A percentile compares a stretch with the other conserved stretches of the same genome.
These are phyloP conservation scores for Drosophila subsilvestris DNA, from an alignment of 2,888 invertebrate species.

Conservation along the genomic window DNA sequence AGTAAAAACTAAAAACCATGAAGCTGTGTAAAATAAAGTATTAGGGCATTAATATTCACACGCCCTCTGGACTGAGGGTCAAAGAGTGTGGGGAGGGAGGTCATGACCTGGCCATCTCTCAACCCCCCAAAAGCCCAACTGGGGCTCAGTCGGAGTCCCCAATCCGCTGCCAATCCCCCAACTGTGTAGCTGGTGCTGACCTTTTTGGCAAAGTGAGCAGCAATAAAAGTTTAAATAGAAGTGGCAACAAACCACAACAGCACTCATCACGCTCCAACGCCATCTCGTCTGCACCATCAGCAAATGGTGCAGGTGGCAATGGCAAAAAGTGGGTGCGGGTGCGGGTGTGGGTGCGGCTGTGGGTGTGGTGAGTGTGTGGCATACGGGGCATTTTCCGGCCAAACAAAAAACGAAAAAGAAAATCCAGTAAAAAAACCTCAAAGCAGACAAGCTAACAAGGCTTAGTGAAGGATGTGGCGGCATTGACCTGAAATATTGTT, in stretches of 20 bases:
- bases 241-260: slow-evolving; percentile 79
- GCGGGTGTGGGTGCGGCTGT: background rate
- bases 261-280: slow-evolving; percentile 76
- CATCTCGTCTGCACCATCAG: slow-evolving; percentile 44
- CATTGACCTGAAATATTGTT: slow-evolving; percentile 30
- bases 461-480: slow-evolving; percentile 45
- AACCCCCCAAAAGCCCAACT: slow-evolving; percentile 2
- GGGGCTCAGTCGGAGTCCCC: slow-evolving; percentile 20
- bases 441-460: slow-evolving; percentile 63
- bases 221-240: slow-evolving; percentile 80
- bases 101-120: slow-evolving; percentile 29
- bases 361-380: background rate
- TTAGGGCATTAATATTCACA: slow-evolving; percentile 67
- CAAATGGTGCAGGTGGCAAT: slow-evolving; percentile 30
- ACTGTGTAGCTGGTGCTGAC: slow-evolving; percentile 31
- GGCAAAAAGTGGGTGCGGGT: background rate
- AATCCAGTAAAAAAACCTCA: slow-evolving; percentile 53
- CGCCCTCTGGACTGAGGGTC: slow-evolving; percentile 16
- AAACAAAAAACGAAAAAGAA: slow-evolving; percentile 6
- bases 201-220: slow-evolving; percentile 65
- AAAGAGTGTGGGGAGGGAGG: slow-evolving; percentile 16
- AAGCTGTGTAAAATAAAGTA: slow-evolving; percentile 51
- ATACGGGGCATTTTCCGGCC: slow-evolving; percentile 53
- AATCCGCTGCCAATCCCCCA: slow-evolving; percentile 4
- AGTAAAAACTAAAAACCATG: slow-evolving; percentile 58